Conservation (phyloP, 2,113 vertebrate genomes). For the Prochilodus magdalenae region DNA sequence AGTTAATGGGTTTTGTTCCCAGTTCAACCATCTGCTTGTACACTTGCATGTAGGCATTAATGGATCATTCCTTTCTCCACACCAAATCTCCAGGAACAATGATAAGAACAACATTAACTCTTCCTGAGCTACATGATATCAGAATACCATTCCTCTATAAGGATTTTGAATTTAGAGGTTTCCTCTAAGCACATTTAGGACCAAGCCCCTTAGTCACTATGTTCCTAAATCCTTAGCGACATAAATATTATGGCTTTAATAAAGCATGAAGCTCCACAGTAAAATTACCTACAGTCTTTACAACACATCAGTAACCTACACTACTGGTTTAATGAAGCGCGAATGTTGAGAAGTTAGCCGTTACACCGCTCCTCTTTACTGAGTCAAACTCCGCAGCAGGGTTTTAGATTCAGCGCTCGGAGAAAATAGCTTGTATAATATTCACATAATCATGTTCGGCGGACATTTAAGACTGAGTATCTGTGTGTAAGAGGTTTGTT, state of each 20-base stretch:
- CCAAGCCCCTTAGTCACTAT: neutral
- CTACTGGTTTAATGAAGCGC: neutral
- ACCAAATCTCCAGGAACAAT: too few relatives aligned
- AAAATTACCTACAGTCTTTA: neutral
- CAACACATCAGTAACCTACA: neutral
- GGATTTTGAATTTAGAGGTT: neutral
- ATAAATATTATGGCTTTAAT: neutral
- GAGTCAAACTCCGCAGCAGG: neutral
- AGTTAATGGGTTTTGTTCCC: too few relatives aligned
- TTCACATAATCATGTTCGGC: neutral
- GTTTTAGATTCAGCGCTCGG: neutral
- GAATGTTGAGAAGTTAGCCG: too few relatives aligned
- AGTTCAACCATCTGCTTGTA: too few relatives aligned
- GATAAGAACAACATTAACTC: too few relatives aligned
- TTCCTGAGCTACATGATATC: too few relatives aligned
- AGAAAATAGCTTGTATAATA: neutral
- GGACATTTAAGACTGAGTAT: neutral
- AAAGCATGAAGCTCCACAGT: neutral
- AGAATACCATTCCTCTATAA: too few relatives aligned
- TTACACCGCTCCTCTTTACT: neutral
- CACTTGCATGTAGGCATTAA: too few relatives aligned
- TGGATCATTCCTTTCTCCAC: too few relatives aligned
- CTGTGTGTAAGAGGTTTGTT: rapidly evolving
- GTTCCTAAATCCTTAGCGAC: too few relatives aligned
- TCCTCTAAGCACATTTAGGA: neutral